Base-by-base conservation (phyloP, 1,140 invertebrate species). In the Eupeodes corollae region DNA sequence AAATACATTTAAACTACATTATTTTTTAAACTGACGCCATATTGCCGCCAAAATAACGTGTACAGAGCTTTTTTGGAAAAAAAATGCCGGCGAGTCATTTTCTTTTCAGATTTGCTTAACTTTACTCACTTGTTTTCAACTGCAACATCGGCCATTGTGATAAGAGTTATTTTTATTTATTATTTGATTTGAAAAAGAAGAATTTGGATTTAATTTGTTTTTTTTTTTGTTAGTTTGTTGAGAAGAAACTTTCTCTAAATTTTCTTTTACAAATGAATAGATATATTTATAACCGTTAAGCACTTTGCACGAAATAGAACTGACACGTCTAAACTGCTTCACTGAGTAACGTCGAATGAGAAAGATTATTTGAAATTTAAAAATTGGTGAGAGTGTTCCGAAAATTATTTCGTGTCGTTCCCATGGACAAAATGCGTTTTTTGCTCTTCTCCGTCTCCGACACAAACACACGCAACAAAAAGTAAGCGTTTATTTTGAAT, bases 81-180 rank as follows among this genome's bases (percentile, higher is more conserved):
- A 37, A 37, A 37, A 14, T 37, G 35, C 35, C 13, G 15, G 13
- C 35, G 13, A 14, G 21, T 26, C 21, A 26, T 26, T 26, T 26
- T 26, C 8, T 26, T 26, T 26, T 8, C 8, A 8, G 21, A 26
- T 26, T 3, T 26, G 8, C 8, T 3, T 26, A 26, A 26, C 33
- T 53, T 55, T 64, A 64, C 61, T 64, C 61, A 64, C 61, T 64
- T 64, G 44, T 64, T 64, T 57, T 64, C 61, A 40, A 50, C 48
- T 39, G 48, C 61, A 59, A 64, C 61, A 59, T 64, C 61, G 62
- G 61, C 61, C 61, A 64, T 64, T 64, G 64, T 64, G 56, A 51
- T 58, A 56, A 15, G 18, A 39, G 16, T 41, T 19, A 41, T 19
- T 41, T 41, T 41, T 44, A 14, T 52, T 48, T 55, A 43, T 53